Conservation (phyloP, 2,113 vertebrate species). For the Procavia capensis region DNA sequence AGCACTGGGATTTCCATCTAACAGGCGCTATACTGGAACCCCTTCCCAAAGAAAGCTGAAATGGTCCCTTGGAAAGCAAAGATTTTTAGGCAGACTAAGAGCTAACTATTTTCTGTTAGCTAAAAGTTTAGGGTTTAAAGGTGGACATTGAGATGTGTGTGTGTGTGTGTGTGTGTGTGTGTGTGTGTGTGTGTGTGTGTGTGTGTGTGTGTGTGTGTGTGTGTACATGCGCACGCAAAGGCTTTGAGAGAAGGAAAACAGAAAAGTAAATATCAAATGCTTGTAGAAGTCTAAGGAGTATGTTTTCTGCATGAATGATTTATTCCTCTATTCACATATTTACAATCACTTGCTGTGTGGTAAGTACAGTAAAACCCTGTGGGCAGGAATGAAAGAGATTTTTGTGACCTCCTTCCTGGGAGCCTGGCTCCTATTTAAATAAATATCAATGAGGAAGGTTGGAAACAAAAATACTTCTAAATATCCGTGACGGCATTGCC, state of each 20-base stretch:
- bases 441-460: constrained; percentile 59
- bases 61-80: not conserved
- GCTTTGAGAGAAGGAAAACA: constrained; percentile 17
- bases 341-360: constrained; percentile 16
- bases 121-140: not conserved
- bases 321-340: constrained; percentile 46
- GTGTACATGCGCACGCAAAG: no score
- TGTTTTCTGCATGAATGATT: constrained; percentile 42
- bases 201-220: no score
- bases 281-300: constrained; percentile 11
- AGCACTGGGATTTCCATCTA: constrained; percentile 78
- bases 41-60: not conserved
- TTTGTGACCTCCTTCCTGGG: constrained; percentile 51
- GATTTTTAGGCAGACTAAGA: not conserved
- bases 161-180: no score
- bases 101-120: not conserved
- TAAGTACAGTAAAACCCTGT: constrained; percentile 26
- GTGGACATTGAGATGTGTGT: not conserved
- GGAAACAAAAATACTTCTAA: constrained; percentile 68
- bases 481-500: not conserved
- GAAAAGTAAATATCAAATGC: not conserved
- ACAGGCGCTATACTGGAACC: not conserved
- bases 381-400: not conserved
- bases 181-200: no score
- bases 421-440: constrained; percentile 57